Evolutionary conservation across 1,140 invertebrate species (phyloP).

Genomic region (Drosophila pachea): DNA sequence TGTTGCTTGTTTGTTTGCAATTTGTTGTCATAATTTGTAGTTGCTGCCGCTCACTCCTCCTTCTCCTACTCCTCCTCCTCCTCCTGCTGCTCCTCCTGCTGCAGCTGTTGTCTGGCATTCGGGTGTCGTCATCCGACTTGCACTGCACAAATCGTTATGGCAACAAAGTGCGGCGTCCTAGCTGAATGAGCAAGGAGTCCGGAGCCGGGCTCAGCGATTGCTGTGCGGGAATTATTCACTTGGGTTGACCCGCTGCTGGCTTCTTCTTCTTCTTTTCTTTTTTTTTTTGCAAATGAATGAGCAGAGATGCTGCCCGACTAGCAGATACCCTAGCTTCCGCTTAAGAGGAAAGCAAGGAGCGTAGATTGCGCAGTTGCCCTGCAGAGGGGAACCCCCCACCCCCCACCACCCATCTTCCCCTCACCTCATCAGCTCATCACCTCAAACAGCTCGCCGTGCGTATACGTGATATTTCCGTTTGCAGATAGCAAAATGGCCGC

Average conservation of each 20-base stretch:
- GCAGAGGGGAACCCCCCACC: too few relatives aligned
- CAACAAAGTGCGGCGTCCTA: conserved; percentile 38
- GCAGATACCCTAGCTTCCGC: too few relatives aligned
- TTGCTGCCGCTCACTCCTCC: conserved; percentile 23
- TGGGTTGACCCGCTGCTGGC: background rate
- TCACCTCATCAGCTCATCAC: too few relatives aligned
- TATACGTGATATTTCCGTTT: conserved; percentile 27
- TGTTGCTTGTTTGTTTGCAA: conserved; percentile 76
- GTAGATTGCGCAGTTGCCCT: too few relatives aligned
- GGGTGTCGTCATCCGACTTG: conserved; percentile 28
- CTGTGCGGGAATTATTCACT: background rate
- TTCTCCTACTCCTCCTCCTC: too few relatives aligned
- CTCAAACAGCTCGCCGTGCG: background rate
- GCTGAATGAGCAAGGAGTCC: background rate
- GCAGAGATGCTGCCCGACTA: too few relatives aligned
- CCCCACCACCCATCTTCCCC: too few relatives aligned
- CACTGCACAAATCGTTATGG: conserved; percentile 59
- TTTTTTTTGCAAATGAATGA: too few relatives aligned
- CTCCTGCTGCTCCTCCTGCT: conserved; percentile 20
- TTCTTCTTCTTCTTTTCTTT: too few relatives aligned
- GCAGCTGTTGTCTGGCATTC: conserved; percentile 32
- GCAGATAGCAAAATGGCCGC: conserved; percentile 3
- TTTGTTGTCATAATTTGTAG: conserved; percentile 72
- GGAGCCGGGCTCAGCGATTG: background rate
- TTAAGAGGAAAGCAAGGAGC: too few relatives aligned